These are phyloP conservation scores for Achatina immaculata DNA, from an alignment of 1,140 invertebrate species.

Conservation along the genomic window DNA sequence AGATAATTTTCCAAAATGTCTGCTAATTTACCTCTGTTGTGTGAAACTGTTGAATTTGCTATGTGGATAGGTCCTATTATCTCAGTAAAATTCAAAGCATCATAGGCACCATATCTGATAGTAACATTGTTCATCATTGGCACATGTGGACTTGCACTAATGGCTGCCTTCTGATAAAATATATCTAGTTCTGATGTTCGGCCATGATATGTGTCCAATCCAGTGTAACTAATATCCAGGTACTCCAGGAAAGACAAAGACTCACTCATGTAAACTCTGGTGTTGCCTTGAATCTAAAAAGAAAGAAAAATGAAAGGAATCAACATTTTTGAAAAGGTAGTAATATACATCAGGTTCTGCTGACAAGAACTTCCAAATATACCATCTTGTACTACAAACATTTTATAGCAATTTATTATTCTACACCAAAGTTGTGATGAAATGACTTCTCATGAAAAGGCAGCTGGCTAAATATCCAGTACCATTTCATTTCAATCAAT, in stretches of 20 bases:
- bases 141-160: slow-evolving; percentile 88
- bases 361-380: no score
- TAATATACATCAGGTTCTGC: no score
- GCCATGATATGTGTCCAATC: slow-evolving; percentile 69
- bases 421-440: no score
- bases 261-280: slow-evolving; percentile 70
- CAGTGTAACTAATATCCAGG: slow-evolving; percentile 87
- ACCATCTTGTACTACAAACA: no score
- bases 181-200: slow-evolving; percentile 70
- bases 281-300: slow-evolving; percentile 28
- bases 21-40: slow-evolving; percentile 80
- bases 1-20: no score
- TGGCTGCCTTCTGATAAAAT: slow-evolving; percentile 85
- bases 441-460: no score
- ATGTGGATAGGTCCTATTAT: slow-evolving; percentile 85
- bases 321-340: no score
- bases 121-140: slow-evolving; percentile 85
- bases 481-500: no score
- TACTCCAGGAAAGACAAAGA: slow-evolving; percentile 85
- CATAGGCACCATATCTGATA: slow-evolving; percentile 88
- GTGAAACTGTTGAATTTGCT: slow-evolving; percentile 83
- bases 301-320: background rate
- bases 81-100: slow-evolving; percentile 90
- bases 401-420: no score
- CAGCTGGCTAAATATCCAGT: no score